Evolutionary conservation across 2,797 vertebrate genomes (phyloP).

Genomic region (Spinus pinus): DNA sequence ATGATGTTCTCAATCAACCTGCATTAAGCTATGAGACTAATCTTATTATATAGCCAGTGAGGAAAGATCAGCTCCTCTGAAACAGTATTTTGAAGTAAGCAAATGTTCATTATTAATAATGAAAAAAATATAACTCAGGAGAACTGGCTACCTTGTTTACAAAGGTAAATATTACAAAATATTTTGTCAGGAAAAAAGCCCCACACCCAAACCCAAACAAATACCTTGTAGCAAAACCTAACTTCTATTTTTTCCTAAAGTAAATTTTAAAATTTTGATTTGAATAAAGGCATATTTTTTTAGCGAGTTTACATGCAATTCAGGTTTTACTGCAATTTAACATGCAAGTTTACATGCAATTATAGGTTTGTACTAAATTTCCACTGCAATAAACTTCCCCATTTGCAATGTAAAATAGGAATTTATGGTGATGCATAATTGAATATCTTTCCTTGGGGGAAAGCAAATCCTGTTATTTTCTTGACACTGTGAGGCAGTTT

Average conservation of each 20-base stretch:
- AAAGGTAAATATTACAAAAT: background rate
- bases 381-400: background rate
- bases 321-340: background rate
- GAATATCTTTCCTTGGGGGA: background rate
- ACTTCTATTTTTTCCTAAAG: background rate
- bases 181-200: background rate
- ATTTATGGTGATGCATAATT: background rate
- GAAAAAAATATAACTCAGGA: background rate
- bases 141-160: background rate
- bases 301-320: background rate
- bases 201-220: background rate
- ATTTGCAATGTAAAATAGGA: background rate
- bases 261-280: background rate
- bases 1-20: background rate
- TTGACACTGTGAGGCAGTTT: background rate
- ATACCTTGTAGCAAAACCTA: background rate
- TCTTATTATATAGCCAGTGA: background rate
- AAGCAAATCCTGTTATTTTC: constrained; percentile 4
- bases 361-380: background rate
- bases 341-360: background rate
- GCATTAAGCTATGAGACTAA: background rate
- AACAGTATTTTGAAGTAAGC: background rate
- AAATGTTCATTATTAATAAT: background rate
- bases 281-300: background rate
- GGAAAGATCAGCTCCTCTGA: background rate